Conservation (phyloP, 2,888 invertebrate species). For the Cerceris ruficornis region DNA sequence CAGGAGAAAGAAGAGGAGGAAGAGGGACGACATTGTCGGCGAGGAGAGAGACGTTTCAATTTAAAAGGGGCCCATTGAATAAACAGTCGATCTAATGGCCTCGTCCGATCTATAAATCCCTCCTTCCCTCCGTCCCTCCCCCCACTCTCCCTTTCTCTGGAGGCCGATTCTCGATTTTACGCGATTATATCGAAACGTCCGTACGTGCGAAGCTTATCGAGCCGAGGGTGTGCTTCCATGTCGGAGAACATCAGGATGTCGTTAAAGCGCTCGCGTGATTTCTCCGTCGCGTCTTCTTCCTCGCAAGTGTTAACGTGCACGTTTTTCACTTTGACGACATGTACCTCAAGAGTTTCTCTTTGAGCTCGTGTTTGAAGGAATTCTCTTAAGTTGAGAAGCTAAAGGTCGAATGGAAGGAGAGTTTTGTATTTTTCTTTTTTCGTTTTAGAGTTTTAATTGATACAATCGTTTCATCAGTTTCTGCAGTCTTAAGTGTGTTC, state of each 20-base stretch:
- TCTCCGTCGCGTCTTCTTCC: slow-evolving; percentile 4
- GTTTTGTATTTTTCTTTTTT: no score
- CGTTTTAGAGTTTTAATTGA: no score
- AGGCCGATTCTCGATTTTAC: slow-evolving; percentile 33
- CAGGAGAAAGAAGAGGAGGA: slow-evolving; percentile 29
- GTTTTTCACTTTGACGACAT: background rate
- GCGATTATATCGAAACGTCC: slow-evolving; percentile 56
- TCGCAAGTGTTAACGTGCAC: background rate
- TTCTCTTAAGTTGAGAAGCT: no score
- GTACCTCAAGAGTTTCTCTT: background rate
- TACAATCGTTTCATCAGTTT: no score
- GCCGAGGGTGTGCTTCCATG: slow-evolving; percentile 43
- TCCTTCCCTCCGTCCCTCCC: slow-evolving; percentile 39
- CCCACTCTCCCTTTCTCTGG: slow-evolving; percentile 10
- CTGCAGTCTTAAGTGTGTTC: no score
- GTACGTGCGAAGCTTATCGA: slow-evolving; percentile 50
- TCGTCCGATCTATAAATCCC: slow-evolving; percentile 72
- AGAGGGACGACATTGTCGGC: slow-evolving; percentile 64
- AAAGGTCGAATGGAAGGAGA: no score
- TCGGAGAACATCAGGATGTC: slow-evolving; percentile 37
- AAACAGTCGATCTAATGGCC: slow-evolving; percentile 60
- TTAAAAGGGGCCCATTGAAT: slow-evolving; percentile 74
- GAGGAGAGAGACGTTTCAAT: slow-evolving; percentile 73
- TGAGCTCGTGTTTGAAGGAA: no score
- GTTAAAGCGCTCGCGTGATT: slow-evolving; percentile 23